Evolutionary conservation across 2,888 invertebrate genomes (phyloP), one percentile per base, ranked within the genome.

Genomic region (Sarcophaga subvicina): DNA sequence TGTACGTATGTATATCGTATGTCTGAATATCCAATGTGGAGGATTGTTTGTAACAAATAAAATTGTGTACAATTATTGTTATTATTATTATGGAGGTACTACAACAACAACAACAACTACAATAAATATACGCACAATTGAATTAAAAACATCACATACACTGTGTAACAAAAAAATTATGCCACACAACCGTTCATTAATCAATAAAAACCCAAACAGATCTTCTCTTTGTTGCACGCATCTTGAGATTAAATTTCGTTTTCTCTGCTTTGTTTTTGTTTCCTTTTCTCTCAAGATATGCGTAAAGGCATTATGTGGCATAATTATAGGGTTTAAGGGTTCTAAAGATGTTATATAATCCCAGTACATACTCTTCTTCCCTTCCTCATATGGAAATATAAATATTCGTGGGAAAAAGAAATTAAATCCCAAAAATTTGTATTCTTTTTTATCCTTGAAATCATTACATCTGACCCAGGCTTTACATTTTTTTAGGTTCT

Each of bases 21-120:
- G 37, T 37, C 6, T 37, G 37, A 37, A 37, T 37, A 37, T 37
- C 8, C 37, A 8, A 76, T 73, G 73, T 76, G 63, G 76, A 82
- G 71, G 47, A 75, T 66, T 78, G 78, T 81, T 80, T 84, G 79
- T 54, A 54, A 54, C 54, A 84, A 87, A 87, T 87, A 87, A 87
- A 81, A 87, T 87, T 84, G 84, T 87, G 67, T 82, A 82, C 84
- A 87, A 87, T 87, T 87, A 37, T 37, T 37, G 3, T 37, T 8
- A 37, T 37, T 37, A 73, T 37, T 37, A 73, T 87, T 54, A 87
- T 87, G 87, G 81, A 81, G 87, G 87, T 84, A 87, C 83, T 79
- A 76, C 81, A 83, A 64, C 25, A 76, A 47, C 10, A 70, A 71
- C 4, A 67, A 71, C 62, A 81, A 77, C 54, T 66, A 85, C 37